Base-by-base conservation (phyloP, 2,797 vertebrate species). In the Balearica regulorum region DNA sequence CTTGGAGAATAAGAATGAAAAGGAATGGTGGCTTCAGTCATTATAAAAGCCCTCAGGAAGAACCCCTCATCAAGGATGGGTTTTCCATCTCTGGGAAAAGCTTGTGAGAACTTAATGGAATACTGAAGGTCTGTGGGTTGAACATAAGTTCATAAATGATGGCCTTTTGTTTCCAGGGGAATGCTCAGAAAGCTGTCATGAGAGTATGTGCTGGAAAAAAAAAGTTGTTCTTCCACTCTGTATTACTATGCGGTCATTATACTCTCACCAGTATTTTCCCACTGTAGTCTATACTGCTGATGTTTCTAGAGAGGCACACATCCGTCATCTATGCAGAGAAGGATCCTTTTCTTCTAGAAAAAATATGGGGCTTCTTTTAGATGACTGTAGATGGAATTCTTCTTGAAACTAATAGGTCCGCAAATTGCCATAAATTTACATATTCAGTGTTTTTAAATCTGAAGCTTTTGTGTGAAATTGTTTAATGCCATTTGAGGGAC, bases 141-240 rank as follows among this genome's bases (percentile, higher is more conserved):
- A 62, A 35, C 31, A 6, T 51, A 39, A 43, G 9, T 8, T 83
- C 41, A 26, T 9, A 29, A 77, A 65, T 0, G 0, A 17, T 21
- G 15, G 29, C 9, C 2, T 29, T 79, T 82, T 54, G 6, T 49
- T 87, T 77, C 35, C 54, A 73, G 21, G 24, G 19, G 19, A 91
- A 49, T 39, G 9, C 33, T 72, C 76, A 72, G 64, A 66, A 90
- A 58, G 6, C 19, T 3, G 35, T 76, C 7, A 7, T 29, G 26
- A 64, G 43, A 54, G 3, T n/a, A 25, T 26, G 17, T 8, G 10
- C 24, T 62, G 35, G 28, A 87, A 77, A 87, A 77, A 76, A 76
- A 54, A 8, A 24, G 20, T 53, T 78, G 31, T 70, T 81, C 13
- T 69, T 92, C 20, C 12, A 29, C 11, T 18, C 25, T 64, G 10